Evolutionary conservation across 1,140 invertebrate genomes (phyloP).

Genomic region (Drosophila guanche): DNA sequence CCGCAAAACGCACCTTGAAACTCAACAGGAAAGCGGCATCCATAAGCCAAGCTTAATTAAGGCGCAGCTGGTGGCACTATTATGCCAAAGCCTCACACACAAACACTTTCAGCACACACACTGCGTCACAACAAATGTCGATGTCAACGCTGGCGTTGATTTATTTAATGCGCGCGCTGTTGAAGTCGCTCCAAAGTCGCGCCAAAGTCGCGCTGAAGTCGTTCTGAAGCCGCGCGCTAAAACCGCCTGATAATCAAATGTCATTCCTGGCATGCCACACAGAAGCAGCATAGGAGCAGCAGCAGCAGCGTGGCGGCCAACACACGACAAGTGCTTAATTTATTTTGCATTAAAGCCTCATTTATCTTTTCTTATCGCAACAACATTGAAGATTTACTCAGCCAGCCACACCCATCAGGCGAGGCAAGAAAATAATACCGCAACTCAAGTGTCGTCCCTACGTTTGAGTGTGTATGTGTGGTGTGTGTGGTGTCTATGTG

Average conservation of each 20-base stretch:
- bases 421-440: constrained; percentile 1
- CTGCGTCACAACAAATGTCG: constrained; percentile 26
- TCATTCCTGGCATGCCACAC: constrained; percentile 65
- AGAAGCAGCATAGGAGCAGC: neutral
- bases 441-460: neutral
- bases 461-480: neutral
- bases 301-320: constrained; percentile 30
- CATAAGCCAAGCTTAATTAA: constrained; percentile 67
- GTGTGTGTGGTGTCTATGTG: constrained; percentile 16
- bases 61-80: constrained; percentile 58
- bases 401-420: constrained; percentile 36
- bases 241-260: constrained; percentile 76
- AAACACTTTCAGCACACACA: neutral
- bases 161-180: constrained; percentile 59
- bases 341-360: constrained; percentile 80
- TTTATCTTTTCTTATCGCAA: constrained; percentile 81
- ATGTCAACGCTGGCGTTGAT: constrained; percentile 71
- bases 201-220: constrained; percentile 22
- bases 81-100: constrained; percentile 33
- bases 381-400: constrained; percentile 81
- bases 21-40: constrained; percentile 3
- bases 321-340: constrained; percentile 80
- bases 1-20: constrained; percentile 35
- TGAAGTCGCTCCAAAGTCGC: constrained; percentile 61
- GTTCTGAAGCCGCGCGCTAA: constrained; percentile 34